Conservation (phyloP, 2,888 invertebrate species). For the Drosophila nigritarsus region DNA sequence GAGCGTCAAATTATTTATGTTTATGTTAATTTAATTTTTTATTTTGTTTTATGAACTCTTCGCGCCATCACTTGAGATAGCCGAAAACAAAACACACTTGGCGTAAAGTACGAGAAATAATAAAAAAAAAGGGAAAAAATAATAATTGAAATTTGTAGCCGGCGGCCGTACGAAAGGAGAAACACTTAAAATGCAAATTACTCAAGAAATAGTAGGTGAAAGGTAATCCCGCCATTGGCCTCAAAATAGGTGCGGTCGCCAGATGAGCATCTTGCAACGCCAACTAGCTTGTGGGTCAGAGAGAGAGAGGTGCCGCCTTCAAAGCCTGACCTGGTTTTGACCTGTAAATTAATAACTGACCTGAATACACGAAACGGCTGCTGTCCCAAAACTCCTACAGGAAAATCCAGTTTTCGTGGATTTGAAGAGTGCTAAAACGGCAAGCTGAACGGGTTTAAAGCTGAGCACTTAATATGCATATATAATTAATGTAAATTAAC, state of each 20-base stretch:
- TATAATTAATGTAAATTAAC: not conserved
- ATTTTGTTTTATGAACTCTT: not conserved
- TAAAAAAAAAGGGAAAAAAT: not conserved
- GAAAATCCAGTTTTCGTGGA: constrained; percentile 33
- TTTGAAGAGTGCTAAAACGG: constrained; percentile 23
- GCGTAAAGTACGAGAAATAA: constrained; percentile 21
- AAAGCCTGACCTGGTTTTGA: constrained; percentile 13
- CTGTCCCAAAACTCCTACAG: not conserved
- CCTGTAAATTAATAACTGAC: not conserved
- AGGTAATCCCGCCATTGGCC: not conserved
- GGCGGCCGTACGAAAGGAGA: constrained; percentile 12
- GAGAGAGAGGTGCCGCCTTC: not conserved
- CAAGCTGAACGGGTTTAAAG: constrained; percentile 11
- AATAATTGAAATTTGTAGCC: constrained; percentile 26
- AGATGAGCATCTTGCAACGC: not conserved
- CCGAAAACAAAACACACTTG: constrained; percentile 10
- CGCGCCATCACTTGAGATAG: constrained; percentile 10
- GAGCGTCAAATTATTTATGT: not conserved
- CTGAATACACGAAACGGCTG: not conserved
- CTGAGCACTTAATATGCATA: not conserved
- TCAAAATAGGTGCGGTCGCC: constrained; percentile 4
- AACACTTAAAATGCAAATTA: constrained; percentile 15
- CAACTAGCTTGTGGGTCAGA: constrained; percentile 14
- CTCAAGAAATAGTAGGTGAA: constrained; percentile 14
- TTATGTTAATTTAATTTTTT: not conserved